Evolutionary conservation across 2,888 invertebrate species (phyloP).

Genomic region (Synergus japonicus): DNA sequence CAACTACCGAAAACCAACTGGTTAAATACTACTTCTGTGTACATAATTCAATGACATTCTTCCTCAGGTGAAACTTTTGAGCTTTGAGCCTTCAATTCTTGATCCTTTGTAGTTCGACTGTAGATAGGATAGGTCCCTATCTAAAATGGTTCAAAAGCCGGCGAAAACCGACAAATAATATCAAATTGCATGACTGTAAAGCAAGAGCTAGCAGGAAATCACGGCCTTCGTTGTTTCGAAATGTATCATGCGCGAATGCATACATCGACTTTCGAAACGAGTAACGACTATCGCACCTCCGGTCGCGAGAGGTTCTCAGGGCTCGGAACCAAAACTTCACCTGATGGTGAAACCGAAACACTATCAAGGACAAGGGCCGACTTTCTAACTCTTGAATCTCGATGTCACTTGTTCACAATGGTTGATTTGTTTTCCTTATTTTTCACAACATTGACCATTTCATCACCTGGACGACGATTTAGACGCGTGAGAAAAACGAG

Average conservation of each 20-base stretch:
- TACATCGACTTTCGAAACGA: slow-evolving; percentile 13
- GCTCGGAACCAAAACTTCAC: not conserved
- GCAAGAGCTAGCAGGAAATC: not conserved
- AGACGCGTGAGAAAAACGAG: slow-evolving; percentile 39
- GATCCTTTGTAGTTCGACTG: not conserved
- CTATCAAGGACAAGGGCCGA: slow-evolving; percentile 9
- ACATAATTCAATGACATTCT: not conserved
- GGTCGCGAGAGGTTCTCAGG: slow-evolving; percentile 12
- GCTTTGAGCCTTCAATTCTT: not conserved
- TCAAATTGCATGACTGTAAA: not conserved
- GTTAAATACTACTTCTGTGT: not conserved
- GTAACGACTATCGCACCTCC: slow-evolving; percentile 13
- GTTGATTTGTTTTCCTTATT: not conserved
- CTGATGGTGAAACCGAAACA: not conserved
- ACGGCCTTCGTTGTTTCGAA: slow-evolving; percentile 8
- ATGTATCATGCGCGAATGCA: slow-evolving; percentile 12
- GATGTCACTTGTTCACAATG: not conserved
- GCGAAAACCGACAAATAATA: not conserved
- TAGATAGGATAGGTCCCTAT: not conserved
- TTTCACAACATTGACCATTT: not conserved
- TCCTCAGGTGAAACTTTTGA: not conserved
- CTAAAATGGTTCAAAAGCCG: not conserved
- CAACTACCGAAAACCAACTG: not conserved
- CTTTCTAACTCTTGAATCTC: slow-evolving; percentile 20
- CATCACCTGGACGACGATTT: not conserved